A percentile compares a stretch with the other conserved stretches of the same genome.
Conservation (phyloP, 2,797 vertebrate species). For the Phyllotis vaccarum region DNA sequence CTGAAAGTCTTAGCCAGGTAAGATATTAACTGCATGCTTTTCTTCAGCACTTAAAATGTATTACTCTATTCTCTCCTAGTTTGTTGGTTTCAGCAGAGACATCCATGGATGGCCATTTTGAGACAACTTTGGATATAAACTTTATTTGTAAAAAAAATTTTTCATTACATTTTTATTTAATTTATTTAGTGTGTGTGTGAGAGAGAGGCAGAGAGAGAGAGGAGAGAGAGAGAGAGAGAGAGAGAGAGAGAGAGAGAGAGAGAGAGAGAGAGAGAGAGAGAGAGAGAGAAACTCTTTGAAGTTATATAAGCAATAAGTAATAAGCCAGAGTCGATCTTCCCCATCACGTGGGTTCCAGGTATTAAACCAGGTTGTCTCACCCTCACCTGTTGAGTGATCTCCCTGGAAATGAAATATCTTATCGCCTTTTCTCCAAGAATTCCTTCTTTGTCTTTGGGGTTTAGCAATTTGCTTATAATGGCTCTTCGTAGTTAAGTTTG, state of each 20-base stretch:
- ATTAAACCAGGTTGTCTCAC: too few species aligned
- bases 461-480: background rate
- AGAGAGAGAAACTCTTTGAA: too few species aligned
- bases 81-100: background rate
- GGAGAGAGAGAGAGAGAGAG: background rate
- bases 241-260: background rate
- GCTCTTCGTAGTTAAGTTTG: background rate
- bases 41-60: background rate
- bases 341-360: background rate
- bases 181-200: background rate
- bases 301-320: too few species aligned
- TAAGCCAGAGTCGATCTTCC: background rate
- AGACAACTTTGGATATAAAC: background rate
- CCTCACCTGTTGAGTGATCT: background rate
- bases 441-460: background rate
- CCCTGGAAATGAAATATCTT: background rate
- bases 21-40: background rate
- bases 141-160: background rate
- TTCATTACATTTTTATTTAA: background rate
- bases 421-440: background rate
- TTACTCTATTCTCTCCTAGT: background rate
- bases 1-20: background rate
- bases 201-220: too few species aligned
- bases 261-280: too few species aligned
- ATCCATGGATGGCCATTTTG: background rate